Evolutionary conservation across 2,113 vertebrate genomes (phyloP), one percentile per base, ranked within the genome.

Genomic region (Tichodroma muraria): DNA sequence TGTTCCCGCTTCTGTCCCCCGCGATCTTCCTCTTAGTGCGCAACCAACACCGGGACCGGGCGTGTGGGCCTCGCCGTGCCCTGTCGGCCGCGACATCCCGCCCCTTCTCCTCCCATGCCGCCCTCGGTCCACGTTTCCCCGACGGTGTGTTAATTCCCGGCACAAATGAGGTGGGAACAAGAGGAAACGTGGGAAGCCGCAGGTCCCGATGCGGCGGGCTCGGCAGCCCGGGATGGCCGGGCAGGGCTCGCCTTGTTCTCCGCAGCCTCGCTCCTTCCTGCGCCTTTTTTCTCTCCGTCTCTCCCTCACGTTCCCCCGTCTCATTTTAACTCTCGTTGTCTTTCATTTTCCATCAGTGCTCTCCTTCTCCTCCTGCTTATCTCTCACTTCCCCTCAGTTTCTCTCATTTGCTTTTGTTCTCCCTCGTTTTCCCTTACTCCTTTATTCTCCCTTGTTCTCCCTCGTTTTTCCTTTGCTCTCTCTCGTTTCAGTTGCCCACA

Each of bases 41-140:
- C 25, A 4, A 12, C n/a, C 10, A 35, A 7, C 14, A 8, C 33
- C 17, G 28, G 15, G 1, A 33, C 2, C 7, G 2, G 44, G 52
- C n/a, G 25, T 14, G 44, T 23, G 27, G 80, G 89, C 87, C 80
- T 77, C 18, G 20, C 15, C 11, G 59, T 14, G 33, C n/a, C 5
- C 18, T 33, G 40, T 8, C 14, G 28, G 53, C 59, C 22, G 42
- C 28, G 35, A 54, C 53, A 53, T 6, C 66, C 79, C 57, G 40
- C 71, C 53, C 68, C 59, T 66, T 70, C 56, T 49, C 40, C n/a
- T 53, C 47, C 60, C 47, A 38, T 30, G 24, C 56, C 66, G 66
- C 35, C 49, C 45, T 77, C 24, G 49, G 40, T 54, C 76, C 84
- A 18, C 50, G 72, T 25, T 80, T 80, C 54, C 47, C 40, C 14